These are phyloP conservation scores for Serilophus lunatus DNA, from an alignment of 2,113 vertebrate genomes.

Conservation along the genomic window DNA sequence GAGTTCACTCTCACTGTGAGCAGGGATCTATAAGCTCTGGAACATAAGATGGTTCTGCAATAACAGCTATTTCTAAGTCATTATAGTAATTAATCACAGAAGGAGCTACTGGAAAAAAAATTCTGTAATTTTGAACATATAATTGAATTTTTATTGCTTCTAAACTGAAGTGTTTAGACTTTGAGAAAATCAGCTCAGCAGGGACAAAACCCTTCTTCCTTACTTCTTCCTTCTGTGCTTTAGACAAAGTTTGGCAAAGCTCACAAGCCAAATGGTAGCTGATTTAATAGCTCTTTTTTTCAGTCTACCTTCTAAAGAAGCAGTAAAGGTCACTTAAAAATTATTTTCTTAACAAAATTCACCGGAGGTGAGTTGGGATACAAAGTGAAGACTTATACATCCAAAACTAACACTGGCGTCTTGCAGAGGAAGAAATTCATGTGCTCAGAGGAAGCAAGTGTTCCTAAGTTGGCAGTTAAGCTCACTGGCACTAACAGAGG, in stretches of 20 bases:
- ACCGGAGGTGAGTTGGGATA: not conserved
- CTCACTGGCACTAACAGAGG: not conserved
- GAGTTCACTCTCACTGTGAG: conserved; percentile 30
- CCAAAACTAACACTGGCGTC: not conserved
- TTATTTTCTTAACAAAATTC: not conserved
- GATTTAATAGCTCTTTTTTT: conserved; percentile 34
- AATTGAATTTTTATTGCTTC: conserved; percentile 67
- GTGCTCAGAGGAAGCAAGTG: not conserved
- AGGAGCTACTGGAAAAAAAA: conserved; percentile 51
- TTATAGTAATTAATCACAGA: conserved; percentile 74
- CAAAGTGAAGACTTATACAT: not conserved
- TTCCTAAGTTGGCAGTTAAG: not conserved
- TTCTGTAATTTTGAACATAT: conserved; percentile 59
- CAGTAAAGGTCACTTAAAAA: conserved; percentile 34
- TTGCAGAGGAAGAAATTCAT: not conserved
- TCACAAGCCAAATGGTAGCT: not conserved
- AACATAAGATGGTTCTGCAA: conserved; percentile 57
- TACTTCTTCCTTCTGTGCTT: conserved; percentile 28
- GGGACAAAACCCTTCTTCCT: not conserved
- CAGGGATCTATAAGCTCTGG: conserved; percentile 39
- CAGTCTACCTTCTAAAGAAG: not conserved
- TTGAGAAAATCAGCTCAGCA: conserved; percentile 44
- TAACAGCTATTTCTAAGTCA: conserved; percentile 63
- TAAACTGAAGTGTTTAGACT: conserved; percentile 55
- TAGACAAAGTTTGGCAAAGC: conserved; percentile 39